A percentile compares a stretch with the other conserved stretches of the same genome.
Evolutionary conservation across 2,888 invertebrate species (phyloP).

Genomic region (Spisula solida): DNA sequence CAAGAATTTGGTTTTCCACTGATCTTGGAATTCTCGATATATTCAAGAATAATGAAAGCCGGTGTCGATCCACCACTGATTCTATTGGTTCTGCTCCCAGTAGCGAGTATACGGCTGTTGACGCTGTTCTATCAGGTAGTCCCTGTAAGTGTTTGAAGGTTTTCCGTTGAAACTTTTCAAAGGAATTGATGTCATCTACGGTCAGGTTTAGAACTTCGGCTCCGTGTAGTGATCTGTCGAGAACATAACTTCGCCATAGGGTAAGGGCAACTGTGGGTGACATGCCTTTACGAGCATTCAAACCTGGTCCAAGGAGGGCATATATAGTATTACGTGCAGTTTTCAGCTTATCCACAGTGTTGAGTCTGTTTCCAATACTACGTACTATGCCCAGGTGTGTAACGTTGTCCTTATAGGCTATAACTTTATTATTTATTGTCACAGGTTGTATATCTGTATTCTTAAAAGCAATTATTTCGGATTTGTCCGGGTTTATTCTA

Average conservation of each 20-base stretch:
- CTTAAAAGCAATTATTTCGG: no score
- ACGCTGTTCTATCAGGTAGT: not conserved
- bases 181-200: not conserved
- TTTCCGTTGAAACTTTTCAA: not conserved
- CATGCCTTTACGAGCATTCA: not conserved
- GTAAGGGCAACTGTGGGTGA: not conserved
- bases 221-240: not conserved
- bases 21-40: not conserved
- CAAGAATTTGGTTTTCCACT: not conserved
- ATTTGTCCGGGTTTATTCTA: no score
- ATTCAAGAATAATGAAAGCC: not conserved
- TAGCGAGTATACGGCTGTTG: not conserved
- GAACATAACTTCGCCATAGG: not conserved
- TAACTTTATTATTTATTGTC: no score
- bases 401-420: no score
- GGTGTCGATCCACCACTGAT: not conserved
- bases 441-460: no score
- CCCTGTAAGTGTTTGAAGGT: not conserved
- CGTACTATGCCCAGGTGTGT: not conserved
- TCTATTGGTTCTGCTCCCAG: constrained; percentile 7
- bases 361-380: not conserved
- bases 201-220: not conserved
- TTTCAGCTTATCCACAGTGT: not conserved
- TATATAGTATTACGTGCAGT: not conserved
- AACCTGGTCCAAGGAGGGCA: not conserved